These are phyloP conservation scores for Dromiciops gliroides DNA, from an alignment of 2,113 vertebrate species.

Conservation along the genomic window DNA sequence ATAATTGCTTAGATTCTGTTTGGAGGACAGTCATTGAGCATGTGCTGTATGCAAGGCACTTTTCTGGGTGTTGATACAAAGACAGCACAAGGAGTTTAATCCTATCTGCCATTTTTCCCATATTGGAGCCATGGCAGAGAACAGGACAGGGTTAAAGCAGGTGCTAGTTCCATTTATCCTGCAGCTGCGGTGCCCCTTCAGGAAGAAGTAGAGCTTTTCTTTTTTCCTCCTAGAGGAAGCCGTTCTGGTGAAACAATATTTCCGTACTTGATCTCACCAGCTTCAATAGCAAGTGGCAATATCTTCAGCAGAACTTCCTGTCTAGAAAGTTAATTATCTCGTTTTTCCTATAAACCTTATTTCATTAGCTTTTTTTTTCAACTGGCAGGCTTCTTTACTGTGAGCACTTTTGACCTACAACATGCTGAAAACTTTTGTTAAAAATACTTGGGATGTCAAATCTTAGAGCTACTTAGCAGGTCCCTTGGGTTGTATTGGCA, in stretches of 20 bases:
- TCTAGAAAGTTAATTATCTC: conserved; percentile 41
- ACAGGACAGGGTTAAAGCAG: conserved; percentile 37
- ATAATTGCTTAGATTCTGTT: conserved; percentile 19
- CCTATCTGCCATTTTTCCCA: conserved; percentile 31
- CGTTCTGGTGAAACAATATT: background rate
- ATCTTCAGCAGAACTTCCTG: conserved; percentile 29
- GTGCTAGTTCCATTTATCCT: conserved; percentile 54
- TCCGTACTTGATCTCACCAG: conserved; percentile 2
- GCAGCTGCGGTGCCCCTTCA: conserved; percentile 14
- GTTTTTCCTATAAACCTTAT: conserved; percentile 38
- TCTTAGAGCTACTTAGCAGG: conserved; percentile 11
- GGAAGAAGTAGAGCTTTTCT: conserved; percentile 40
- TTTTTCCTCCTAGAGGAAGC: background rate
- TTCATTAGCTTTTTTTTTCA: conserved; percentile 35
- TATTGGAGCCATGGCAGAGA: background rate
- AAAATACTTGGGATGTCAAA: conserved; percentile 35
- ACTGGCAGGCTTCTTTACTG: background rate
- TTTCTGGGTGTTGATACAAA: background rate
- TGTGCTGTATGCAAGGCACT: background rate
- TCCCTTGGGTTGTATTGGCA: background rate
- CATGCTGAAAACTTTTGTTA: conserved; percentile 3
- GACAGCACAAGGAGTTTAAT: background rate
- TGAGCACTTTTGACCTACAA: conserved; percentile 49
- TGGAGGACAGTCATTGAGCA: background rate
- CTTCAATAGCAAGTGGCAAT: conserved; percentile 40